phyloP scores from a whole-genome alignment of 2,797 vertebrate genomes.

The Telmatherina bonti region DNA sequence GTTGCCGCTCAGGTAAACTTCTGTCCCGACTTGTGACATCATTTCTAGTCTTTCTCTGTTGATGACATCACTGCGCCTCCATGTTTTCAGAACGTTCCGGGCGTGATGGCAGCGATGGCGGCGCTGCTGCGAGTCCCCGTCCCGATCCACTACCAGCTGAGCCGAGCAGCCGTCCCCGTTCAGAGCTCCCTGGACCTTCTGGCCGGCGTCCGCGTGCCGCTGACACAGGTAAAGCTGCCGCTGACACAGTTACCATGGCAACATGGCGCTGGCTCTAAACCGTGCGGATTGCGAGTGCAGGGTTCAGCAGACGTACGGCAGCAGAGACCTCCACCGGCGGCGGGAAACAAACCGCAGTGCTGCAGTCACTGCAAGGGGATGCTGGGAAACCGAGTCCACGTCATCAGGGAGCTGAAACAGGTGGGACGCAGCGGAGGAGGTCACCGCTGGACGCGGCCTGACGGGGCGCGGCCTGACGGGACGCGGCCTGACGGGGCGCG shows the following conservation, averaged over 20 bases:
- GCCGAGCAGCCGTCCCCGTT: slow-evolving; percentile 57
- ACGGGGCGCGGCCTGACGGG: too few species aligned
- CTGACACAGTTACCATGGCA: background rate
- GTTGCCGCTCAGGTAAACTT: slow-evolving; percentile 90
- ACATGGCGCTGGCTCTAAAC: background rate
- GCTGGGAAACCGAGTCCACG: slow-evolving; percentile 90
- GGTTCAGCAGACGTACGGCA: slow-evolving; percentile 18
- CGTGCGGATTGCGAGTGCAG: slow-evolving; percentile 32
- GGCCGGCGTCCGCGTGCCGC: slow-evolving; percentile 74
- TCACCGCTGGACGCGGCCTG: background rate
- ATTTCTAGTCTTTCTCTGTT: background rate
- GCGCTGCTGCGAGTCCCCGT: slow-evolving; percentile 89
- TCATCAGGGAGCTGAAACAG: slow-evolving; percentile 86
- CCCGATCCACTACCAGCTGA: slow-evolving; percentile 81
- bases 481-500: too few species aligned
- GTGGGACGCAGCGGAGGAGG: slow-evolving; percentile 61
- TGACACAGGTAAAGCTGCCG: slow-evolving; percentile 35
- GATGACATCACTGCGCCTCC: background rate
- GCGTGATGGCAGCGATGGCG: slow-evolving; percentile 90
- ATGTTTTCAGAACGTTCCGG: slow-evolving; percentile 87
- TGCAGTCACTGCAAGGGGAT: slow-evolving; percentile 93
- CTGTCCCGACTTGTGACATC: background rate
- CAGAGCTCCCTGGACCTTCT: slow-evolving; percentile 74
- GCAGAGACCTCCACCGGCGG: slow-evolving; percentile 39
- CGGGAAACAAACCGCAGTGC: slow-evolving; percentile 79